phyloP scores from a whole-genome alignment of 2,797 vertebrate genomes.

The Enteromius afrohamiltoni region DNA sequence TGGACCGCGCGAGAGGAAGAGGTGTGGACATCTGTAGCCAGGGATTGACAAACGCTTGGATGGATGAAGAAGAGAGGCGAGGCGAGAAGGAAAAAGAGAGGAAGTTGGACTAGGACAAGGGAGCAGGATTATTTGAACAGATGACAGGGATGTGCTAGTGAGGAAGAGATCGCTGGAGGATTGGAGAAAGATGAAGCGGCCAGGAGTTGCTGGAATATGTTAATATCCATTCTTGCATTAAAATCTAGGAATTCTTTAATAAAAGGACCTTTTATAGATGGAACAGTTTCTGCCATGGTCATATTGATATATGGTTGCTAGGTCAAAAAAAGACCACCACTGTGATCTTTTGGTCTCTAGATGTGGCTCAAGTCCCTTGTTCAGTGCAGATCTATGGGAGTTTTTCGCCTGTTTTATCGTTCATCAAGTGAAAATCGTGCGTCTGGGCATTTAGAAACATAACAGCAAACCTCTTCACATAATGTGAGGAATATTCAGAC shows the following conservation, averaged over 20 bases:
- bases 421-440: neutral
- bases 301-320: neutral
- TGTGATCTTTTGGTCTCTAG: neutral
- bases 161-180: conserved; percentile 49
- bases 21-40: conserved; percentile 66
- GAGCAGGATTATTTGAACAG: conserved; percentile 50
- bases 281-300: neutral
- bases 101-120: conserved; percentile 52
- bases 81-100: conserved; percentile 35
- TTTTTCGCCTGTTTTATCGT: neutral
- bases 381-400: neutral
- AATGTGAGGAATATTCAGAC: neutral
- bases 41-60: conserved; percentile 44
- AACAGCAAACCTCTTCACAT: neutral
- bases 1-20: conserved; percentile 57
- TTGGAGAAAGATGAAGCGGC: conserved; percentile 53
- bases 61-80: conserved; percentile 39
- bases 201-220: conserved; percentile 4
- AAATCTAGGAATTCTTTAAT: neutral
- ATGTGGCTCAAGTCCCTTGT: neutral
- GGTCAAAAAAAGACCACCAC: neutral
- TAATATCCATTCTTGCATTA: neutral
- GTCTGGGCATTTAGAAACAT: neutral
- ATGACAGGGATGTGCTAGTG: conserved; percentile 49
- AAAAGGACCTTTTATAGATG: neutral